These are phyloP conservation scores for Macrotis lagotis DNA, from an alignment of 2,113 vertebrate species.

Conservation along the genomic window DNA sequence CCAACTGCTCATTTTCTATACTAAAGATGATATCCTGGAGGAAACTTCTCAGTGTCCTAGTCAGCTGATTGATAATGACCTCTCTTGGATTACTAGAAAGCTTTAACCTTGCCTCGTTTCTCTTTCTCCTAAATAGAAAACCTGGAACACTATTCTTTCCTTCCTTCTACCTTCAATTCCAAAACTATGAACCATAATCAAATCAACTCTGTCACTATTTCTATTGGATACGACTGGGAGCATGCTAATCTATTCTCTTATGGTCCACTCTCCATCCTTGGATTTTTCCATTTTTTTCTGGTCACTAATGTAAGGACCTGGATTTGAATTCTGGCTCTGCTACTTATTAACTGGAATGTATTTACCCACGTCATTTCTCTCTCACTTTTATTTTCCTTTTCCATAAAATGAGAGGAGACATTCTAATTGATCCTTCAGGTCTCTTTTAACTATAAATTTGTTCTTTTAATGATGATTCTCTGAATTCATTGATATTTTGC, in stretches of 20 bases:
- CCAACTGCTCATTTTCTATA: background rate
- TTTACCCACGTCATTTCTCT: background rate
- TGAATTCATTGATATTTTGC: background rate
- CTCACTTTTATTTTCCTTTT: background rate
- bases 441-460: background rate
- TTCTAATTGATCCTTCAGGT: background rate
- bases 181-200: background rate
- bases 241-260: background rate
- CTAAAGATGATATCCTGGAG: background rate
- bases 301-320: background rate
- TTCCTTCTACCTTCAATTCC: background rate
- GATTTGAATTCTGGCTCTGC: background rate
- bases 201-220: background rate
- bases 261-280: background rate
- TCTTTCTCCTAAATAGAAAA: background rate
- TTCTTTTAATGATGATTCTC: background rate
- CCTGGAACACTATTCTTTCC: background rate
- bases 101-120: background rate
- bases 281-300: background rate
- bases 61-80: background rate
- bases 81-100: background rate
- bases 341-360: background rate
- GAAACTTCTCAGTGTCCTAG: background rate
- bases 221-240: background rate
- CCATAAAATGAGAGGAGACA: background rate